Evolutionary conservation across 92 coral and sea anemone genomes (phyloP).

Genomic region (Phenganax stokvisi): DNA sequence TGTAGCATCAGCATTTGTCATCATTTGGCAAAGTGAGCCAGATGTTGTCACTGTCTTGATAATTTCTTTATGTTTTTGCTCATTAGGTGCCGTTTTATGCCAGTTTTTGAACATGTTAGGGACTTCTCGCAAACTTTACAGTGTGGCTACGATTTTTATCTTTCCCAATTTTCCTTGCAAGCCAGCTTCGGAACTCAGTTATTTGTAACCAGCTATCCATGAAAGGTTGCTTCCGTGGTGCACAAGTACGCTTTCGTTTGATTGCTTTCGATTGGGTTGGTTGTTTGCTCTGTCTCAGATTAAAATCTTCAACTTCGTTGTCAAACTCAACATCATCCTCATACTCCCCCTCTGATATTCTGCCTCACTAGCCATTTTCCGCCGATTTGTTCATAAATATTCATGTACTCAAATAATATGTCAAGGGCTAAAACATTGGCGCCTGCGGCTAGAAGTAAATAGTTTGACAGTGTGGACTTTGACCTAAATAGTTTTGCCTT

Average conservation of each 20-base stretch:
- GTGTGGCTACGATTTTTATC: neutral
- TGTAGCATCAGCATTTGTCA: conserved; percentile 5
- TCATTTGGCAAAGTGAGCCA: conserved; percentile 3
- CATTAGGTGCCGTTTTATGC: neutral
- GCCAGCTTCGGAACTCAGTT: conserved; percentile 11
- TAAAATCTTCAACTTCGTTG: too few relatives aligned
- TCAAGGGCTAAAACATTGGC: too few relatives aligned
- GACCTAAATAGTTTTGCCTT: too few relatives aligned
- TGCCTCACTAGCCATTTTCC: too few relatives aligned
- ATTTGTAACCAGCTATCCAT: conserved; percentile 8
- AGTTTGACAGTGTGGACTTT: too few relatives aligned
- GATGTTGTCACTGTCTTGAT: neutral
- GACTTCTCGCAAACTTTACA: conserved; percentile 3
- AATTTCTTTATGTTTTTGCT: conserved; percentile 4
- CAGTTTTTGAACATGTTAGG: conserved; percentile 21
- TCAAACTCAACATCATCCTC: too few relatives aligned
- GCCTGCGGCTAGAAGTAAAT: too few relatives aligned
- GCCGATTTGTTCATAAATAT: too few relatives aligned
- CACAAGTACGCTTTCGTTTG: neutral
- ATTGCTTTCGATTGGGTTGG: too few relatives aligned
- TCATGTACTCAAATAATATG: too few relatives aligned
- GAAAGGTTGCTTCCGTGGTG: conserved; percentile 3
- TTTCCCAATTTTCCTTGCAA: neutral
- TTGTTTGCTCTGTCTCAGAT: too few relatives aligned
- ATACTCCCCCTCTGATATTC: too few relatives aligned